phyloP scores from a whole-genome alignment of 2,888 invertebrate species.

The Lasioglossum morio region DNA sequence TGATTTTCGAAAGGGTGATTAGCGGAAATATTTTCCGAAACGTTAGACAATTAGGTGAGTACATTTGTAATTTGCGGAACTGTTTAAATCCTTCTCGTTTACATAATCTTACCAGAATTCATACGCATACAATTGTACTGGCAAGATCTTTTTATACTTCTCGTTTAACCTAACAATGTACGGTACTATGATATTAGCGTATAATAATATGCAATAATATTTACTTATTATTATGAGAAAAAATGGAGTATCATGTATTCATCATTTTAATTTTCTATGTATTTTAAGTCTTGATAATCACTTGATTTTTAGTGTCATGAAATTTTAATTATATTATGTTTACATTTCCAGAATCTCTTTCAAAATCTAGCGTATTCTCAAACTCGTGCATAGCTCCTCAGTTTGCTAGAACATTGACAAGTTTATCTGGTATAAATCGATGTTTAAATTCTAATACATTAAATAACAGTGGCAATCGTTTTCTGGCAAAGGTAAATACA shows the following conservation, averaged over 20 bases:
- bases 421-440: constrained; percentile 41
- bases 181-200: background rate
- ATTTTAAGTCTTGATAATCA: background rate
- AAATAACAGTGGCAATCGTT: constrained; percentile 16
- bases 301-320: background rate
- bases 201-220: background rate
- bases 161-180: background rate
- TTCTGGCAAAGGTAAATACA: constrained; percentile 48
- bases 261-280: background rate
- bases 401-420: constrained; percentile 47
- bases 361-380: constrained; percentile 43
- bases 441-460: constrained; percentile 35
- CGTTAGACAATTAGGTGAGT: constrained; percentile 63
- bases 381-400: constrained; percentile 33
- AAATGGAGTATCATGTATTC: background rate
- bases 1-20: constrained; percentile 61
- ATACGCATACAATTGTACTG: constrained; percentile 22
- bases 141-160: background rate
- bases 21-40: constrained; percentile 47
- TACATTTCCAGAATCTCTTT: constrained; percentile 56
- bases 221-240: background rate
- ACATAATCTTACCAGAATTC: constrained; percentile 51
- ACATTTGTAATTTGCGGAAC: background rate
- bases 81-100: constrained; percentile 35
- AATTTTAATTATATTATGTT: background rate